Evolutionary conservation across 2,888 invertebrate genomes (phyloP), one percentile per base, ranked within the genome.

Genomic region (Ichneumoninae sp.): DNA sequence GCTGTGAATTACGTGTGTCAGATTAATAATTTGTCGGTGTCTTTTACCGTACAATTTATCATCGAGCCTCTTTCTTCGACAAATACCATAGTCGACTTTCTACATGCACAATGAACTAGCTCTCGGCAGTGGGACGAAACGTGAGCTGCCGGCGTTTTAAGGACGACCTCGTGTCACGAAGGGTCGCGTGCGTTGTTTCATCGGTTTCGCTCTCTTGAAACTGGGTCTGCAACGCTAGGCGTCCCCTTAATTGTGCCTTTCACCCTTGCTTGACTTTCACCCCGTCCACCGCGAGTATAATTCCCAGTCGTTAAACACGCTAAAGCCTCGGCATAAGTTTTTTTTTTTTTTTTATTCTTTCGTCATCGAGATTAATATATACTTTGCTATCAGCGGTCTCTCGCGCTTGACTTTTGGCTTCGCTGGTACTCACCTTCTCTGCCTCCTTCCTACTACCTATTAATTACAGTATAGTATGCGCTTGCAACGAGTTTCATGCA

Each of bases 91-190:
- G 83, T 81, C 66, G 71, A 77, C 70, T 77, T 71, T 71, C 50
- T 78, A 81, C 83, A 65, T 83, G 82, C 79, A 77, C 81, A 84
- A 79, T 77, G 76, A 74, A 79, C 86, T 76, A 16, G 44, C 83
- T 44, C 69, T 33, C 75, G 83, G 75, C 75, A 81, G 63, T 86
- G 78, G 80, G 75, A 83, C 80, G 86, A 85, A 83, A 85, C 85
- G 79, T 79, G 82, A 85, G 85, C 71, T 66, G 79, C 73, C 75
- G 44, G 44, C 44, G 78, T 79, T 83, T 88, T 87, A 88, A 89
- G 89, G 89, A 91, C 89, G 89, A 88, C 89, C 87, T 85, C 74
- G 82, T 85, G 87, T 86, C 92, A 92, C 92, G 93, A 89, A 88
- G 92, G 87, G 89, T 92, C 90, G 93, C 93, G 92, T 93, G 92